Conservation (phyloP, 2,797 vertebrate species). For the Coccyzus lansbergi region DNA sequence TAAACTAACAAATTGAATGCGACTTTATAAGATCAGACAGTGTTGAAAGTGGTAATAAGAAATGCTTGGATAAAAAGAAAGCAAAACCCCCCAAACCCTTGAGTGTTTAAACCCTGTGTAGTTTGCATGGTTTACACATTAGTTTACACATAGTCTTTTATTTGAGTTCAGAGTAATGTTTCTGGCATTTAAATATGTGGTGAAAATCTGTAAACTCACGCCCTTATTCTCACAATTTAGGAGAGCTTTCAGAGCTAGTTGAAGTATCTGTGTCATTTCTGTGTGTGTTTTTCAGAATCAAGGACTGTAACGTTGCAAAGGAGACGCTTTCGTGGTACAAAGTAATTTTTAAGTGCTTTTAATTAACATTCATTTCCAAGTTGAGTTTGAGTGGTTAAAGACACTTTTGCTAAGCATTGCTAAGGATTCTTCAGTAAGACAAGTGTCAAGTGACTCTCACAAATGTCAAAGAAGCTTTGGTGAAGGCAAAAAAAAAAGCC, state of each 20-base stretch:
- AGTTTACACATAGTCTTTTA: neutral
- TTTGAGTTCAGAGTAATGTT: neutral
- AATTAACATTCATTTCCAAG: conserved; percentile 59
- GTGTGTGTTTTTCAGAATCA: conserved; percentile 24
- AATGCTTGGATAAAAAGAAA: neutral
- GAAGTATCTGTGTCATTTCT: conserved; percentile 13
- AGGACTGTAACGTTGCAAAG: conserved; percentile 8
- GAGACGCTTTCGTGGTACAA: conserved; percentile 50
- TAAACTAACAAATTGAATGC: neutral
- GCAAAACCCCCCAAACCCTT: neutral
- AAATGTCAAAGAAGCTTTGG: neutral
- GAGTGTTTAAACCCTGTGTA: neutral
- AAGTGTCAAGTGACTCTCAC: conserved; percentile 25
- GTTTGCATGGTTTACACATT: neutral
- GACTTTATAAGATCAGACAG: neutral
- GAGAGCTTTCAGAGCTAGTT: conserved; percentile 28
- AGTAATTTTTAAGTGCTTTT: conserved; percentile 47
- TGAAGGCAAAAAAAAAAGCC: neutral
- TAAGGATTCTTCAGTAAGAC: conserved; percentile 37
- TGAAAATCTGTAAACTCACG: neutral
- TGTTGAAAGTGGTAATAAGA: neutral
- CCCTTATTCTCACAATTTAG: neutral
- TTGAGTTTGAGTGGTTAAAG: conserved; percentile 39
- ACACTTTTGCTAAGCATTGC: conserved; percentile 43
- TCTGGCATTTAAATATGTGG: neutral